Base-by-base conservation (phyloP, 92 coral and sea anemone species). In the Zoanthus sansibaricus region DNA sequence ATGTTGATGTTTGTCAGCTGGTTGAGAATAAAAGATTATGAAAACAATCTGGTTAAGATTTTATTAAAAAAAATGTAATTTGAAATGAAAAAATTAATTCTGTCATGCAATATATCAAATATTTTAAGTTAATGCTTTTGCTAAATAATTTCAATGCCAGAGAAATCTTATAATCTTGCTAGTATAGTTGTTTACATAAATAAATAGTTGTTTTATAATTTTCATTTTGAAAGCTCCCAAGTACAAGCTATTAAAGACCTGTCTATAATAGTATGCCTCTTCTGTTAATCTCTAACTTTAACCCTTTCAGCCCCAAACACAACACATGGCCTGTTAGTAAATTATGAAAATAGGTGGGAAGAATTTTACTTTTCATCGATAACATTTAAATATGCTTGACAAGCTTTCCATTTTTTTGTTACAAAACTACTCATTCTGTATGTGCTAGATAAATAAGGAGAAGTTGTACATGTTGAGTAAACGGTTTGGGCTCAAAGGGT, bases 161-260 rank as follows among this genome's bases (percentile, higher is more conserved):
- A 58, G 72, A 68, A 68, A 70, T 46, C 46, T 70, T 32, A 70
- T 70, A 70, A 70, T 70, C 74, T 70, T 33, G 46, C 47, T 70
- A 70, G 74, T 70, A 61, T 70, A 31, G 42, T 70, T 70, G 74
- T 70, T 70, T 70, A 30, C 74, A 33, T 70, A 70, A 70, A 70
- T 25, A 70, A 70, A 70, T 31, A 70, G 74, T 70, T 70, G 45
- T 70, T 70, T 70, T 61, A 70, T 70, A 70, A 30, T 70, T 70
- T 70, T 70, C 74, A 70, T 30, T 70, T 70, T 70, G 74, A 70
- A 70, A 70, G 74, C 31, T 70, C 74, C 74, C 74, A 70, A 70
- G 74, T 70, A 70, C 74, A 70, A 70, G 74, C 74, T 70, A 70
- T 70, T 70, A 70, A 30, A 70, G 74, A 70, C 74, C 74, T 70